Percentiles rank a stretch among this genome's conserved stretches.
These are phyloP conservation scores for Octodonta nipae DNA, from an alignment of 2,888 invertebrate genomes.

Conservation along the genomic window DNA sequence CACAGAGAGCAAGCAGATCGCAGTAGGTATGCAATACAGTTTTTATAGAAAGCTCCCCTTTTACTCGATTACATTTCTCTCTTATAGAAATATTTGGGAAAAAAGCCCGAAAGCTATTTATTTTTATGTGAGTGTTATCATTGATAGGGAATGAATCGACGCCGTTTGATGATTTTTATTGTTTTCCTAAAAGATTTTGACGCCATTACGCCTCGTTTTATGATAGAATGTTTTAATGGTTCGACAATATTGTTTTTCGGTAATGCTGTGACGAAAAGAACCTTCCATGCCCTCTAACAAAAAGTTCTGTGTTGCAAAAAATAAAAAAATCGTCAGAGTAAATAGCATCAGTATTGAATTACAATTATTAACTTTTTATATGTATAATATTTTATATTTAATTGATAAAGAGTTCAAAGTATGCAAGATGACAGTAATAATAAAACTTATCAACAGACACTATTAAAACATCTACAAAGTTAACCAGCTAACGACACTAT, in stretches of 20 bases:
- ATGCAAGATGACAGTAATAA: too few relatives aligned
- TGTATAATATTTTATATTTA: too few relatives aligned
- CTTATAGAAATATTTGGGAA: slow-evolving; percentile 15
- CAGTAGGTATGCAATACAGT: slow-evolving; percentile 36
- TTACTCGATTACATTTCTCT: slow-evolving; percentile 28
- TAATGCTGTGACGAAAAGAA: slow-evolving; percentile 2
- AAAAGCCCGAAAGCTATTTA: slow-evolving; percentile 33
- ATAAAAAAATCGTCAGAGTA: too few relatives aligned
- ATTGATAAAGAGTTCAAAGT: too few relatives aligned
- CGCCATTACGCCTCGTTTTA: slow-evolving; percentile 2
- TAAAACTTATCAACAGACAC: too few relatives aligned
- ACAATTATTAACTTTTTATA: too few relatives aligned
- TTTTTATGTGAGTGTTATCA: slow-evolving; percentile 39
- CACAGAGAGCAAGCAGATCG: too few relatives aligned
- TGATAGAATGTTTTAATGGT: slow-evolving; percentile 6
- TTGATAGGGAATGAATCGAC: slow-evolving; percentile 30
- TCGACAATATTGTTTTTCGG: slow-evolving; percentile 6
- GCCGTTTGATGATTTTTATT: slow-evolving; percentile 28
- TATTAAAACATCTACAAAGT: too few relatives aligned
- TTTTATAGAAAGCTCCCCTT: slow-evolving; percentile 30
- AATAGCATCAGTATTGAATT: too few relatives aligned
- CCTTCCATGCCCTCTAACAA: background rate
- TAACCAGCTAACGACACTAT: too few relatives aligned
- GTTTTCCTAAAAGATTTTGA: slow-evolving; percentile 23
- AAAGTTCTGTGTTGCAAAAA: slow-evolving; percentile 2